Percentiles rank a stretch among this genome's conserved stretches.
Evolutionary conservation across 1,140 invertebrate genomes (phyloP).

Genomic region (Drosophila albomicans): DNA sequence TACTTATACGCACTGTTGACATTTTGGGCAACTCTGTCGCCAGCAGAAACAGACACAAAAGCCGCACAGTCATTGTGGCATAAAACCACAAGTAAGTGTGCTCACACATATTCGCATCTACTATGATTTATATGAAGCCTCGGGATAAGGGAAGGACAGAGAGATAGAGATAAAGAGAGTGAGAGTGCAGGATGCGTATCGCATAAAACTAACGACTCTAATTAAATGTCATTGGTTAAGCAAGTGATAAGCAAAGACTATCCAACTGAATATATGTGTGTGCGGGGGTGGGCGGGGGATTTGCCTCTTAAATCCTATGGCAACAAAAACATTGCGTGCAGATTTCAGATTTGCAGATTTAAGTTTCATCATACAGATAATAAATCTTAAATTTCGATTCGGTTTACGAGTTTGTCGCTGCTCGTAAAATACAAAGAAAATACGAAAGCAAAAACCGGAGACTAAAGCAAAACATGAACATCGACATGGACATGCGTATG

Average conservation of each 20-base stretch:
- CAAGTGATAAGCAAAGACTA: constrained; percentile 62
- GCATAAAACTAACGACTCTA: constrained; percentile 59
- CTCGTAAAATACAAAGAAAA: constrained; percentile 72
- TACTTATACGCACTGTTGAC: constrained; percentile 68
- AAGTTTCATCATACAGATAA: constrained; percentile 71
- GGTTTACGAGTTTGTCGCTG: constrained; percentile 59
- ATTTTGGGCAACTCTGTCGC: constrained; percentile 36
- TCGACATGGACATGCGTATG: constrained; percentile 2
- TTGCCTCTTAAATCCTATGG: constrained; percentile 12
- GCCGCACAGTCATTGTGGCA: constrained; percentile 53
- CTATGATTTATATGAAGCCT: constrained; percentile 6
- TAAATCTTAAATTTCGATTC: constrained; percentile 79
- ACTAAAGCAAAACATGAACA: constrained; percentile 12
- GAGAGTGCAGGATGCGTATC: constrained; percentile 6
- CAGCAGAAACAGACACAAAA: constrained; percentile 41
- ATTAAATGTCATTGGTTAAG: constrained; percentile 72
- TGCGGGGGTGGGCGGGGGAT: no score
- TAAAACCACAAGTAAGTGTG: constrained; percentile 54
- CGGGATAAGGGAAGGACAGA: neutral
- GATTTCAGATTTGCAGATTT: constrained; percentile 58
- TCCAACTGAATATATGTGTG: no score
- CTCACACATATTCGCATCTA: constrained; percentile 19
- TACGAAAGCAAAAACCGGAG: constrained; percentile 27
- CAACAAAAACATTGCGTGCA: constrained; percentile 30
- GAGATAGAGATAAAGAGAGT: no score